A percentile compares a stretch with the other conserved stretches of the same genome.
Conservation (phyloP, 2,113 vertebrate genomes). For the Aphelocoma coerulescens region DNA sequence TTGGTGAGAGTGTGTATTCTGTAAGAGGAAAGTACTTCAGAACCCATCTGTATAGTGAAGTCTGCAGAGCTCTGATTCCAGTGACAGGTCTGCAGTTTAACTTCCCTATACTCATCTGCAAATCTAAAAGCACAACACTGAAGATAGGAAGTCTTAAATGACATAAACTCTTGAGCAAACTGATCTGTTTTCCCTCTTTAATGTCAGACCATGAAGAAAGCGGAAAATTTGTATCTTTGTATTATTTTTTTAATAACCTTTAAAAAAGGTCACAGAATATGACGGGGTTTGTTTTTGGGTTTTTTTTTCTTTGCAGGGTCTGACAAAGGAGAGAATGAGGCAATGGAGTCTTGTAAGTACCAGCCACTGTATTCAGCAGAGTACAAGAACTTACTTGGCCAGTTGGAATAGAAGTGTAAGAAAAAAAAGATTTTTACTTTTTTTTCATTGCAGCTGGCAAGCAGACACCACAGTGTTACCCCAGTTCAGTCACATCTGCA, state of each 20-base stretch:
- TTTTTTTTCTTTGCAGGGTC: constrained; percentile 76
- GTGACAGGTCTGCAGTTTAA: background rate
- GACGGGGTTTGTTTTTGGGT: background rate
- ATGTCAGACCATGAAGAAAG: background rate
- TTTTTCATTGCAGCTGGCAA: constrained; percentile 83
- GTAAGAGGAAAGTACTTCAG: background rate
- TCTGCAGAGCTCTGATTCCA: background rate
- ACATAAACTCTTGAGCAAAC: background rate
- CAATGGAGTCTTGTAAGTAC: constrained; percentile 91
- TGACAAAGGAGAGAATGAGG: constrained; percentile 93
- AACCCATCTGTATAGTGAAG: background rate
- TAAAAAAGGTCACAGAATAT: background rate
- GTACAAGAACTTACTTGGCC: background rate
- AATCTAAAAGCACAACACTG: background rate
- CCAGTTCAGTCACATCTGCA: constrained; percentile 91
- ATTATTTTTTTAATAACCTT: background rate
- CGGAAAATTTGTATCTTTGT: background rate
- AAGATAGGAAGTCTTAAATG: background rate
- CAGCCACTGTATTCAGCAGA: background rate
- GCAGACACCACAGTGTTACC: constrained; percentile 91
- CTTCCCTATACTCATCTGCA: background rate
- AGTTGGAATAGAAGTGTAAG: background rate
- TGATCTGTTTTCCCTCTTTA: background rate
- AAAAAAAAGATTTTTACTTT: background rate
- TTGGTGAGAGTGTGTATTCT: background rate